phyloP scores from a whole-genome alignment of 2,113 vertebrate genomes.

The Alexandromys fortis region DNA sequence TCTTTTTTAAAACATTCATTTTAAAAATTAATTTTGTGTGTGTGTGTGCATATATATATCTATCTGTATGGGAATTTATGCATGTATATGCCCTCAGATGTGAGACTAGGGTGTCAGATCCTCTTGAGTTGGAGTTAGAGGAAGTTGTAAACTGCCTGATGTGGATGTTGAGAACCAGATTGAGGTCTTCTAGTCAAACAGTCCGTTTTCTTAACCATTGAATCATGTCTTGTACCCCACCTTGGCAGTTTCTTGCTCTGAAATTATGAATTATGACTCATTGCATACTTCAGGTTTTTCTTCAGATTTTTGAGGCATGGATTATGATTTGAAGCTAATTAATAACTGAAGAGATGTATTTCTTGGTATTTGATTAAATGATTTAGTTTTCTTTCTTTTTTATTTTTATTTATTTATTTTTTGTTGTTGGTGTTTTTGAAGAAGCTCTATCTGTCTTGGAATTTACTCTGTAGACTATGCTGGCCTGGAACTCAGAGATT shows the following conservation, averaged over 20 bases:
- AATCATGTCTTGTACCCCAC: neutral
- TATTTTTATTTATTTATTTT: too few relatives aligned
- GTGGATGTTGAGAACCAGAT: too few relatives aligned
- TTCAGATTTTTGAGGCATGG: constrained; percentile 13
- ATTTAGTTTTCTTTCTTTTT: neutral
- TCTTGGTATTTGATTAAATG: constrained; percentile 17
- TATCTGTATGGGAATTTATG: neutral
- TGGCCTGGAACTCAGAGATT: neutral
- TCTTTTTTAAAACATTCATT: neutral
- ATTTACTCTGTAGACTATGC: neutral
- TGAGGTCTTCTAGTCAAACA: neutral
- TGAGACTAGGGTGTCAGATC: neutral
- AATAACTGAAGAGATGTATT: neutral
- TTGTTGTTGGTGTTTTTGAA: too few relatives aligned
- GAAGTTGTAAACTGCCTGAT: neutral
- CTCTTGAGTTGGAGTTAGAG: neutral
- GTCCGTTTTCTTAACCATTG: neutral
- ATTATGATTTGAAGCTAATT: constrained; percentile 16
- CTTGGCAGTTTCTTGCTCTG: neutral
- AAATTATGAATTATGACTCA: constrained; percentile 24
- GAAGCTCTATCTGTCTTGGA: neutral
- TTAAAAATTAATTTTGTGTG: neutral
- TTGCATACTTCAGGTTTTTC: constrained; percentile 23
- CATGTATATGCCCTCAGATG: neutral
- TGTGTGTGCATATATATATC: neutral